Evolutionary conservation across 1,140 invertebrate species (phyloP).

Genomic region (Bombus consobrinus): DNA sequence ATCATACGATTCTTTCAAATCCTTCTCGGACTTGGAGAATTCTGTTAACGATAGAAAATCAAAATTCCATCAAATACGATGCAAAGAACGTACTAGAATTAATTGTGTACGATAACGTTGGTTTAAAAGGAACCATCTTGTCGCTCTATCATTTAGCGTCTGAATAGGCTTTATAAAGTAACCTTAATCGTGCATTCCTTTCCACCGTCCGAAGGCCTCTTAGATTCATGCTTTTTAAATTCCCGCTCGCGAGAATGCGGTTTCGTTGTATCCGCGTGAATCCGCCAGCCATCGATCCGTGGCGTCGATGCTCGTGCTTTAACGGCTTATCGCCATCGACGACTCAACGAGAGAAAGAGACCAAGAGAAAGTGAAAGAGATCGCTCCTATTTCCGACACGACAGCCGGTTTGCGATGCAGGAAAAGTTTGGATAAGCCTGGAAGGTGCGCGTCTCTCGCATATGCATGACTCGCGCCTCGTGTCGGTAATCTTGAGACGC

Average conservation of each 20-base stretch:
- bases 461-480: slow-evolving; percentile 16
- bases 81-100: too few relatives aligned
- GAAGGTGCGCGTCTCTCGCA: background rate
- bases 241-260: background rate
- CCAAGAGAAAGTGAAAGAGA: too few relatives aligned
- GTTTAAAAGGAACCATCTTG: too few relatives aligned
- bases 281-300: background rate
- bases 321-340: background rate
- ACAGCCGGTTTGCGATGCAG: background rate
- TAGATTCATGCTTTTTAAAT: slow-evolving; percentile 13
- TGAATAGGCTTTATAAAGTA: background rate
- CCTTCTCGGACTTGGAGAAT: background rate
- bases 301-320: too few relatives aligned
- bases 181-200: background rate
- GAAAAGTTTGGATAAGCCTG: background rate
- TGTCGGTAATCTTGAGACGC: slow-evolving; percentile 22
- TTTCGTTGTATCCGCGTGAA: slow-evolving; percentile 18
- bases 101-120: too few relatives aligned
- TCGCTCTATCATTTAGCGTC: background rate
- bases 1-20: background rate
- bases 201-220: background rate
- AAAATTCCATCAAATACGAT: background rate
- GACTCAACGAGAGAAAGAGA: background rate
- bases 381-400: background rate
- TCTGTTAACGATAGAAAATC: background rate